Percentiles rank a stretch among this genome's conserved stretches.
These are phyloP conservation scores for Tragelaphus eurycerus DNA, from an alignment of 2,797 vertebrate species.

Conservation along the genomic window DNA sequence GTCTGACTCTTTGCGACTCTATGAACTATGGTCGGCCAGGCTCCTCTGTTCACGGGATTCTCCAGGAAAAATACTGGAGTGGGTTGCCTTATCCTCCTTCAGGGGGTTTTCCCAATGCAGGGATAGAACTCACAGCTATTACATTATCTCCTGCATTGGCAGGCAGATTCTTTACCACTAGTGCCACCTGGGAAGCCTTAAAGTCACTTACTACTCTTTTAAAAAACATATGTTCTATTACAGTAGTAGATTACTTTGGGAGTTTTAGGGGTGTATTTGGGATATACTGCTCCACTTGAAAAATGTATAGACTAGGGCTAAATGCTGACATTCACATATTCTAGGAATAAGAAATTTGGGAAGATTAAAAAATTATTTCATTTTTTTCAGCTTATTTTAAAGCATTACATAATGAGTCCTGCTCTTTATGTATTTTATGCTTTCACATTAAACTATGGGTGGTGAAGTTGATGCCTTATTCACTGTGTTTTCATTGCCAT, in stretches of 20 bases:
- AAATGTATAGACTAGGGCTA: neutral
- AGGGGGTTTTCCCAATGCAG: neutral
- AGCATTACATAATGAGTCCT: neutral
- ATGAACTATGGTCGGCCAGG: neutral
- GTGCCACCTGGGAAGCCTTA: neutral
- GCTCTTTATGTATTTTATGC: neutral
- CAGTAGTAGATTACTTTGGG: neutral
- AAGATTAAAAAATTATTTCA: neutral
- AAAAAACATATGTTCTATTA: neutral
- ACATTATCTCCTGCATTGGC: accelerated
- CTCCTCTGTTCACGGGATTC: neutral
- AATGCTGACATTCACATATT: neutral
- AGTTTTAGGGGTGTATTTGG: neutral
- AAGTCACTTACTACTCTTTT: neutral
- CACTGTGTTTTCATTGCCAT: neutral
- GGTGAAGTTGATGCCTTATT: neutral
- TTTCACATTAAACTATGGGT: neutral
- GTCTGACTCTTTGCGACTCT: neutral
- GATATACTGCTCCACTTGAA: neutral
- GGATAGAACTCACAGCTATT: neutral
- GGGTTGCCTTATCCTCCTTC: neutral
- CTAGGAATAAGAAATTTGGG: neutral
- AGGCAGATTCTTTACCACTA: neutral
- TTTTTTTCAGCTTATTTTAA: neutral
- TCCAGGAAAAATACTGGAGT: neutral